Conservation (phyloP, 2,888 invertebrate genomes). For the Chloromyia formosa region DNA sequence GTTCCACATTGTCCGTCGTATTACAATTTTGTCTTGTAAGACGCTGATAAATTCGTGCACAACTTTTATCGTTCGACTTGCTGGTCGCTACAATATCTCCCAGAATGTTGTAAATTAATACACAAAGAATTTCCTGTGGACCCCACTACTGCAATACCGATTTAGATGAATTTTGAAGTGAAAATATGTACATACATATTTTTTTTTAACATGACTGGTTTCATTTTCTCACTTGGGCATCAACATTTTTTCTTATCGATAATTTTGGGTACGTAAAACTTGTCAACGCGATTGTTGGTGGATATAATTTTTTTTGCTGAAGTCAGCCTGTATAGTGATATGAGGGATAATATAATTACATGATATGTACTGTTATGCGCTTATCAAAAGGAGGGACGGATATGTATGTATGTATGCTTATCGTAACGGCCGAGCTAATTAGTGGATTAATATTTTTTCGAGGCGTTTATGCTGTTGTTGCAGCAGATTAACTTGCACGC, state of each 20-base stretch:
- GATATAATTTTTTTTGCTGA: no score
- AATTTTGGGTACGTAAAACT: neutral
- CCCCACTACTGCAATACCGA: neutral
- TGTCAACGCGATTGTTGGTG: no score
- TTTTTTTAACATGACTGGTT: neutral
- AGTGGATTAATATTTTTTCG: no score
- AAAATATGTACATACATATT: neutral
- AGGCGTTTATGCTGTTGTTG: no score
- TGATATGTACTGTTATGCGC: no score
- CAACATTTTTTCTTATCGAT: neutral
- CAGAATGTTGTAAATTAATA: constrained; percentile 29
- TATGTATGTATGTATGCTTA: no score
- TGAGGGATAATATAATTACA: no score
- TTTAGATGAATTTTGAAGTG: neutral
- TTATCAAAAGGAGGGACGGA: no score
- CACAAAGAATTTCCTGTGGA: constrained; percentile 40
- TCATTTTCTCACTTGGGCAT: neutral
- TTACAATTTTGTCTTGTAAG: neutral
- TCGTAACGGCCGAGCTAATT: no score
- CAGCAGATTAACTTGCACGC: no score
- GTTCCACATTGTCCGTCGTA: constrained; percentile 17
- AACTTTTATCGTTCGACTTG: neutral
- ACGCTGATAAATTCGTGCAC: neutral
- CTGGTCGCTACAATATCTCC: neutral
- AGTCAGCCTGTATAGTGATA: no score